phyloP scores from a whole-genome alignment of 2,797 vertebrate species.

The Sus cebifrons region DNA sequence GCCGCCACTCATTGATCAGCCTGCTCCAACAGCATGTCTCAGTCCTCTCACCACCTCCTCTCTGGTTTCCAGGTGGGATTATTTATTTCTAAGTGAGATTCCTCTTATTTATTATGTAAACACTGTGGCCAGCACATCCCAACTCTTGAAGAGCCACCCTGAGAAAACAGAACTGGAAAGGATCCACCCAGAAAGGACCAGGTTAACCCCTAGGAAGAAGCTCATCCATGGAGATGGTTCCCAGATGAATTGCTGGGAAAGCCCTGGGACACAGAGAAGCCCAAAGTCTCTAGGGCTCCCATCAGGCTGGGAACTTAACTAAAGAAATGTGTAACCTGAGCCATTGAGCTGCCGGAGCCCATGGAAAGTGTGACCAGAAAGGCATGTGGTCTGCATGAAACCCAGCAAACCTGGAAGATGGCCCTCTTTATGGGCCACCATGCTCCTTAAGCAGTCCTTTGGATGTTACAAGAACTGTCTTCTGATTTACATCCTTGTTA shows the following conservation, averaged over 20 bases:
- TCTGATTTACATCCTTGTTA: background rate
- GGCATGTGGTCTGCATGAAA: background rate
- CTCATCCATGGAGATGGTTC: background rate
- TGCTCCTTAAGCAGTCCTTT: background rate
- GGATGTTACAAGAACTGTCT: background rate
- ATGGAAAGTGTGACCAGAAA: background rate
- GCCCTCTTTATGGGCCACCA: background rate
- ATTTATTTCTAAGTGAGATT: slow-evolving; percentile 67
- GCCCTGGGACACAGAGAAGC: background rate
- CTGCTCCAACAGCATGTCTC: background rate
- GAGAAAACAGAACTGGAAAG: background rate
- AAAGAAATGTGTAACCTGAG: background rate
- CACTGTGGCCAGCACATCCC: background rate
- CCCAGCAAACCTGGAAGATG: background rate
- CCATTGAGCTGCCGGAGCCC: background rate
- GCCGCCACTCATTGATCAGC: rapidly evolving
- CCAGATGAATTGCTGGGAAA: background rate
- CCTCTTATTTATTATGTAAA: slow-evolving; percentile 60
- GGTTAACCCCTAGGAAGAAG: background rate
- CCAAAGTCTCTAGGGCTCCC: background rate
- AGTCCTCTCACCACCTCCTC: background rate
- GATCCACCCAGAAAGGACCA: background rate
- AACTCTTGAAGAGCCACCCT: background rate
- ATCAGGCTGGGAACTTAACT: background rate
- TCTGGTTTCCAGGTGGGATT: background rate